Evolutionary conservation across 2,797 vertebrate genomes (phyloP).

Genomic region (Neosilurus hyrtlii): DNA sequence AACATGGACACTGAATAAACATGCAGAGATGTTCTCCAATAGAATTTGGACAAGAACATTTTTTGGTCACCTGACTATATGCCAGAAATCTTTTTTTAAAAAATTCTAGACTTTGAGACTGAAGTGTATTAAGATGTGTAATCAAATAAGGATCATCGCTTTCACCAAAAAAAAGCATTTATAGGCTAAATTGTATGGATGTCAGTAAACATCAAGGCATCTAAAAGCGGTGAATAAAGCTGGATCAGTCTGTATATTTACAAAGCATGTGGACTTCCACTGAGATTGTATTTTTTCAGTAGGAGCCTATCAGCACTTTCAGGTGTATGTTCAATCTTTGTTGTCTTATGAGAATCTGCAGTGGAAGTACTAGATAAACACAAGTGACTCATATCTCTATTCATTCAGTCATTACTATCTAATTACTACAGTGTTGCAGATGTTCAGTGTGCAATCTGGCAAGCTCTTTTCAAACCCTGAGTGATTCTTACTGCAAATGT

Average conservation of each 20-base stretch:
- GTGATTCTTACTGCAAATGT: conserved; percentile 31
- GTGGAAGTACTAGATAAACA: conserved; percentile 45
- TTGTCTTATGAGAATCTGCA: conserved; percentile 27
- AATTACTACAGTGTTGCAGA: conserved; percentile 51
- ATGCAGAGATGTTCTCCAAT: not conserved
- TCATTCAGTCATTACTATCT: conserved; percentile 51
- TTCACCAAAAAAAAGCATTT: no score
- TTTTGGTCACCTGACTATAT: not conserved
- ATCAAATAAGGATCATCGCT: no score
- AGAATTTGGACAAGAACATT: not conserved
- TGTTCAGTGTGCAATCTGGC: conserved; percentile 44
- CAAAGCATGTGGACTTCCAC: conserved; percentile 8
- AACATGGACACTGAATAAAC: not conserved
- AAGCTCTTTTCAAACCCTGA: conserved; percentile 23
- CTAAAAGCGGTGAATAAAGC: not conserved
- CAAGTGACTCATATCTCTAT: conserved; percentile 53
- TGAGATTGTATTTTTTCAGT: conserved; percentile 28
- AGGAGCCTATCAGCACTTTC: conserved; percentile 16
- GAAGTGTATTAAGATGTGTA: not conserved
- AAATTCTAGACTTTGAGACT: not conserved
- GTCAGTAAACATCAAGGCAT: not conserved
- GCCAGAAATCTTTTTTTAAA: not conserved
- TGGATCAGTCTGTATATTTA: not conserved
- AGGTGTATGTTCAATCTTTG: conserved; percentile 24
- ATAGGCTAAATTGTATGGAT: not conserved